These are phyloP conservation scores for Crotophaga sulcirostris DNA, from an alignment of 2,113 vertebrate genomes.

Conservation along the genomic window DNA sequence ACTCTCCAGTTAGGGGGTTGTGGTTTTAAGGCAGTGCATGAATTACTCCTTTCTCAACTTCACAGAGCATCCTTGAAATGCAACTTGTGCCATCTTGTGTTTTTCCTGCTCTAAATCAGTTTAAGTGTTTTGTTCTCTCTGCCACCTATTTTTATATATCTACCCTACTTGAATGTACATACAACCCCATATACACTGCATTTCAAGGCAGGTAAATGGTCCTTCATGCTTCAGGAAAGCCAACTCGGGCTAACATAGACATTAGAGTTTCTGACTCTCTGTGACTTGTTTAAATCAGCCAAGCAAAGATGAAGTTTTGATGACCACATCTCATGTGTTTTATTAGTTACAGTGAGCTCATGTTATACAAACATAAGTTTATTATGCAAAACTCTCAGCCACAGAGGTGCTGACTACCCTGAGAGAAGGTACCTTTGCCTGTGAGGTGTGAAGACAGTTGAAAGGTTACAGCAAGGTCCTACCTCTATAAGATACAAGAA, in stretches of 20 bases:
- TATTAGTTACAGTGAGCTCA: not conserved
- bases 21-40: slow-evolving; percentile 21
- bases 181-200: not conserved
- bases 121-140: slow-evolving; percentile 57
- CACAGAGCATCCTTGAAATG: slow-evolving; percentile 56
- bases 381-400: not conserved
- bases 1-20: not conserved
- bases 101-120: slow-evolving; percentile 60
- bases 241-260: not conserved
- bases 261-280: not conserved
- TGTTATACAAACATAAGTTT: not conserved
- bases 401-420: not conserved
- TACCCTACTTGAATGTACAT: not conserved
- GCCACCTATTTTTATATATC: slow-evolving; percentile 1
- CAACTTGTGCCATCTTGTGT: slow-evolving; percentile 71
- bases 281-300: not conserved
- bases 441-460: not conserved
- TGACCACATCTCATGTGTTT: not conserved
- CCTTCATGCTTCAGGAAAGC: not conserved
- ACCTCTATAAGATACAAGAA: not conserved
- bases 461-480: not conserved
- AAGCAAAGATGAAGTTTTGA: not conserved
- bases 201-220: not conserved
- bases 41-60: slow-evolving; percentile 28
- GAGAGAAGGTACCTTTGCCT: not conserved